Percentiles rank a stretch among this genome's conserved stretches.
Conservation (phyloP, 2,113 vertebrate species). For the Sinocyclocheilus grahami region DNA sequence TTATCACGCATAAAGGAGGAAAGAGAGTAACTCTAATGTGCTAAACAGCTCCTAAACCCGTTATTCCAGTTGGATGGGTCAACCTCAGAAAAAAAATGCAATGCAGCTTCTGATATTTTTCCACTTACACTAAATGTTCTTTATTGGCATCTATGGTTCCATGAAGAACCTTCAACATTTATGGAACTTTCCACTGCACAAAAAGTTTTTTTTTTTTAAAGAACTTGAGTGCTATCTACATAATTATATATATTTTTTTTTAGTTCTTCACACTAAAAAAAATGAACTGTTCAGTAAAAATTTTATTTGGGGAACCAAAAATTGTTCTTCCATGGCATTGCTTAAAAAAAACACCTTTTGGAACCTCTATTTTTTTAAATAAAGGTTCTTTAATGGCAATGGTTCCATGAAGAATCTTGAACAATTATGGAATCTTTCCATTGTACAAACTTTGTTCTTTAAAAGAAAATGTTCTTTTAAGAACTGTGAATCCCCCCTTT, state of each 20-base stretch:
- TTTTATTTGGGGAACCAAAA: background rate
- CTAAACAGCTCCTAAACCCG: background rate
- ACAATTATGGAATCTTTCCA: too few relatives aligned
- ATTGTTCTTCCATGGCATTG: background rate
- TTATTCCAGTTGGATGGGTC: background rate
- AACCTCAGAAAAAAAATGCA: background rate
- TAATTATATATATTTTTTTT: too few relatives aligned
- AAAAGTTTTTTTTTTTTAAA: background rate
- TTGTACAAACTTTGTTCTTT: too few relatives aligned
- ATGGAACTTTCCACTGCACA: background rate
- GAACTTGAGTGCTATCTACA: too few relatives aligned
- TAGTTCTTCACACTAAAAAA: background rate
- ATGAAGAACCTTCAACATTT: background rate
- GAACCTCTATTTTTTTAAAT: background rate
- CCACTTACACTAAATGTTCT: background rate
- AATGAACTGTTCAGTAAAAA: background rate
- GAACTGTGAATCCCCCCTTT: too few relatives aligned
- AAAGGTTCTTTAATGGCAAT: background rate
- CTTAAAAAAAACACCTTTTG: background rate
- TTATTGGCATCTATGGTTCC: background rate
- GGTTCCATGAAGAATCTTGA: background rate
- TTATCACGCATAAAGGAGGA: conserved; percentile 54
- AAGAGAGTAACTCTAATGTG: background rate
- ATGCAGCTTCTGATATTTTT: background rate
- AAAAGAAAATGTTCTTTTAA: background rate